These are phyloP conservation scores for Beroe ovata DNA, from an alignment of 37 sponge, comb jelly and placozoan species.

Conservation along the genomic window DNA sequence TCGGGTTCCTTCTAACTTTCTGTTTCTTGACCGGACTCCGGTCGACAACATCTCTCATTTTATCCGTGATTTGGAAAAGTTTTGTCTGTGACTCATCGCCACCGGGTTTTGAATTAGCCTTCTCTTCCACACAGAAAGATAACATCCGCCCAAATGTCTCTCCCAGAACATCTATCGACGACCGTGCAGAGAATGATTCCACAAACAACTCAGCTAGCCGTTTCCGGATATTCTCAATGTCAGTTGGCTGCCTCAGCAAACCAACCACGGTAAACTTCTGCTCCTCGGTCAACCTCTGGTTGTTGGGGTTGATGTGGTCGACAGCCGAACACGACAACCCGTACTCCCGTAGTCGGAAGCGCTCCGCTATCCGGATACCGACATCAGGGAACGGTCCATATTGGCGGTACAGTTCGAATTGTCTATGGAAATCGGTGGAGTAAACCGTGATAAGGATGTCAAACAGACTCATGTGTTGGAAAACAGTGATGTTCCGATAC, in stretches of 20 bases:
- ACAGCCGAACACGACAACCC: background rate
- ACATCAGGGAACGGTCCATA: background rate
- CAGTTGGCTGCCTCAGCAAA: background rate
- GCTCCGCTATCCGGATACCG: background rate
- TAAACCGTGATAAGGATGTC: conserved; percentile 25
- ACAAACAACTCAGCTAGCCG: background rate
- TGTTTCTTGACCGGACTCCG: no score
- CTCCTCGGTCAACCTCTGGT: background rate
- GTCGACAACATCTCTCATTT: no score
- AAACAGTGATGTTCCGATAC: background rate
- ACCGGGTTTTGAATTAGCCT: no score
- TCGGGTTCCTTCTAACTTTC: no score
- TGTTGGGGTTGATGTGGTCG: background rate
- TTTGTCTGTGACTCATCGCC: no score
- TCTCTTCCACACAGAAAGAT: background rate
- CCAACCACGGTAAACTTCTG: conserved; percentile 14
- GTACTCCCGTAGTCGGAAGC: background rate
- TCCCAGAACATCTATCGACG: background rate
- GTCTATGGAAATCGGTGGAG: background rate
- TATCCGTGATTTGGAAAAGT: no score
- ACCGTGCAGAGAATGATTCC: conserved; percentile 1
- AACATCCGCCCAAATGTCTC: background rate
- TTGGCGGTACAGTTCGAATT: background rate
- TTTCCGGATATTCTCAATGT: background rate
- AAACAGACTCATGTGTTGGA: background rate